These are phyloP conservation scores for Protosalanx chinensis DNA, from an alignment of 2,797 vertebrate species.

Conservation along the genomic window DNA sequence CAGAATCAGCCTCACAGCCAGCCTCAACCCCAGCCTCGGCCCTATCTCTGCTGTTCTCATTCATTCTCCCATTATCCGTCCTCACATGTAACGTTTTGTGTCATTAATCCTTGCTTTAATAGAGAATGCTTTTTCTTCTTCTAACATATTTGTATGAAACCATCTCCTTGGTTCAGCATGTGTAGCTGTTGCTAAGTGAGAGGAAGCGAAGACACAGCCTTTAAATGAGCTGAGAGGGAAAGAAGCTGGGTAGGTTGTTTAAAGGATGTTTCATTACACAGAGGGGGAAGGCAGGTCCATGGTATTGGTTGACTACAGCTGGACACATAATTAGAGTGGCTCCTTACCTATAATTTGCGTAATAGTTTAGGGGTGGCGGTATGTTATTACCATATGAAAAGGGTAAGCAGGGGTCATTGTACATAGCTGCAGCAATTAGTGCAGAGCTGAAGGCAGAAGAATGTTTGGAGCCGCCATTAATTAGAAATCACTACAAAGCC, in stretches of 20 bases:
- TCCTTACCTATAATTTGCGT: slow-evolving; percentile 80
- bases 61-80: slow-evolving; percentile 10
- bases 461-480: slow-evolving; percentile 78
- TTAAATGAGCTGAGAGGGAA: slow-evolving; percentile 57
- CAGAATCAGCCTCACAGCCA: slow-evolving; percentile 15
- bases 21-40: neutral
- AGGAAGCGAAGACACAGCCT: slow-evolving; percentile 38
- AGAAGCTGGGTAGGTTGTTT: slow-evolving; percentile 53
- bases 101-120: slow-evolving; percentile 23
- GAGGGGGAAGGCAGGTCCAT: slow-evolving; percentile 52
- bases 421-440: slow-evolving; percentile 75
- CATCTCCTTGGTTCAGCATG: slow-evolving; percentile 5
- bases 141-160: slow-evolving; percentile 42
- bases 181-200: slow-evolving; percentile 45
- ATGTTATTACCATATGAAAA: slow-evolving; percentile 83
- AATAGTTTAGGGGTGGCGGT: slow-evolving; percentile 78
- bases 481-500: slow-evolving; percentile 79
- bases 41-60: neutral
- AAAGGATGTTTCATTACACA: slow-evolving; percentile 54
- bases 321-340: slow-evolving; percentile 75
- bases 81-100: slow-evolving; percentile 11
- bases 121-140: slow-evolving; percentile 42
- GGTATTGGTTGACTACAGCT: slow-evolving; percentile 71
- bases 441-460: slow-evolving; percentile 72
- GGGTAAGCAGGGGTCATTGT: slow-evolving; percentile 77